phyloP scores from a whole-genome alignment of 1,140 invertebrate genomes.

The Bombus ignitus region DNA sequence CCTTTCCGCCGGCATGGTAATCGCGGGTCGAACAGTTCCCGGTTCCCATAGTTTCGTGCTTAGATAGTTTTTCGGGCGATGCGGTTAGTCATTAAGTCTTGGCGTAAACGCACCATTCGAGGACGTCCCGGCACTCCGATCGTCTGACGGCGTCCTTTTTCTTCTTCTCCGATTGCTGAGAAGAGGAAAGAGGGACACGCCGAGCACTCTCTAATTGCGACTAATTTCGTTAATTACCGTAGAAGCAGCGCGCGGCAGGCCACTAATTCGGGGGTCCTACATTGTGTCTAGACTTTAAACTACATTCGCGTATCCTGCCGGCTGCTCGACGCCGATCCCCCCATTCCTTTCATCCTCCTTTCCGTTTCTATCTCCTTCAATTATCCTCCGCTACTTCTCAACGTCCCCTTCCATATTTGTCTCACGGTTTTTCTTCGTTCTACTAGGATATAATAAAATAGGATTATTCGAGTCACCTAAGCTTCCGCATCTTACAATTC shows the following conservation, averaged over 20 bases:
- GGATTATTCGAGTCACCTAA: no score
- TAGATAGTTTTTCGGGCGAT: slow-evolving; percentile 53
- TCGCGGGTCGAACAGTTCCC: slow-evolving; percentile 23
- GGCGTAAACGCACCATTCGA: slow-evolving; percentile 62
- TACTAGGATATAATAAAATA: neutral
- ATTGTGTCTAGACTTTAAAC: slow-evolving; percentile 82
- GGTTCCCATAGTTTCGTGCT: slow-evolving; percentile 63
- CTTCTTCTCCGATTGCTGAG: neutral
- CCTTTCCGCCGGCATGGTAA: slow-evolving; percentile 27
- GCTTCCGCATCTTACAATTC: no score
- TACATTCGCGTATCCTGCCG: slow-evolving; percentile 76
- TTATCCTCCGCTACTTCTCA: slow-evolving; percentile 40
- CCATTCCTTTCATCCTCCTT: slow-evolving; percentile 20
- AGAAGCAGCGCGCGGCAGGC: slow-evolving; percentile 65
- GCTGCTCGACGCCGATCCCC: slow-evolving; percentile 33
- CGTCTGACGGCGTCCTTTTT: slow-evolving; percentile 9
- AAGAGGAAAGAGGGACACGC: slow-evolving; percentile 48
- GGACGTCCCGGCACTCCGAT: slow-evolving; percentile 7
- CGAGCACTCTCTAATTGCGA: slow-evolving; percentile 76
- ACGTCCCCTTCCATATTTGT: neutral
- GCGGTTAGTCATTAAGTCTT: slow-evolving; percentile 71
- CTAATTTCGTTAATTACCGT: slow-evolving; percentile 81
- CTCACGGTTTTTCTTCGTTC: slow-evolving; percentile 3
- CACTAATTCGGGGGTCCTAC: slow-evolving; percentile 80
- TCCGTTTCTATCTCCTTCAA: slow-evolving; percentile 44